phyloP scores from a whole-genome alignment of 2,797 vertebrate species.

The Scarus forsteni region DNA sequence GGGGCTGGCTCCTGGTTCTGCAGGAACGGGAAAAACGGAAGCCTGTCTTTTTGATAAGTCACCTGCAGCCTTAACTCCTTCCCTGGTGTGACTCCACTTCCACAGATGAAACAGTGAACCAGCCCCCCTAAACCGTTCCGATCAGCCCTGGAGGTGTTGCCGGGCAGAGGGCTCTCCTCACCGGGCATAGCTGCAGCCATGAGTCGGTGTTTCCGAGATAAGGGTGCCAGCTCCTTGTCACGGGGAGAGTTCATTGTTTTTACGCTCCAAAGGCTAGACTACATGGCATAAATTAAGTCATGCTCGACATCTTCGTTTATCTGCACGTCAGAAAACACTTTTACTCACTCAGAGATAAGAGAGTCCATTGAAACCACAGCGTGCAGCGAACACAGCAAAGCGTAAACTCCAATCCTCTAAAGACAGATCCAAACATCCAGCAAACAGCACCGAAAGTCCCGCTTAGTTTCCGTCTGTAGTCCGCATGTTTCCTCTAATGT shows the following conservation, averaged over 20 bases:
- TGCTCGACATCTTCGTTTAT: conserved; percentile 38
- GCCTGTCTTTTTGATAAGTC: conserved; percentile 81
- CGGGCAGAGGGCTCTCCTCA: conserved; percentile 80
- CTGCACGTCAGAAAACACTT: conserved; percentile 49
- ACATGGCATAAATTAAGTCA: conserved; percentile 68
- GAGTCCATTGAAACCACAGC: conserved; percentile 70
- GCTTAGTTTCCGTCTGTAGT: conserved; percentile 35
- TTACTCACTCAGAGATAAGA: conserved; percentile 70
- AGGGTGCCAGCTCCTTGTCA: conserved; percentile 81
- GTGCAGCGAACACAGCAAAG: conserved; percentile 60
- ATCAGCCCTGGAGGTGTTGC: conserved; percentile 75
- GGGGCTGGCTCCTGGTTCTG: conserved; percentile 96
- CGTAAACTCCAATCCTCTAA: conserved; percentile 53
- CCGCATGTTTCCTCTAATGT: conserved; percentile 54
- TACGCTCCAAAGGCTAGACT: conserved; percentile 51
- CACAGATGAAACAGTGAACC: conserved; percentile 94
- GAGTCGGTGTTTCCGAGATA: conserved; percentile 92
- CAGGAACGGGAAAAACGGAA: conserved; percentile 94
- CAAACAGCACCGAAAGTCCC: conserved; percentile 32
- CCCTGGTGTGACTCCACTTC: conserved; percentile 91
- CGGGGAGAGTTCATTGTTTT: conserved; percentile 84
- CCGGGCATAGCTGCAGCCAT: conserved; percentile 86
- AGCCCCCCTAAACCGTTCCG: conserved; percentile 80
- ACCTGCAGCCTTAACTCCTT: conserved; percentile 90
- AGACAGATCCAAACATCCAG: conserved; percentile 34